Base-by-base conservation (phyloP, 2,797 vertebrate genomes). In the Limosa lapponica region DNA sequence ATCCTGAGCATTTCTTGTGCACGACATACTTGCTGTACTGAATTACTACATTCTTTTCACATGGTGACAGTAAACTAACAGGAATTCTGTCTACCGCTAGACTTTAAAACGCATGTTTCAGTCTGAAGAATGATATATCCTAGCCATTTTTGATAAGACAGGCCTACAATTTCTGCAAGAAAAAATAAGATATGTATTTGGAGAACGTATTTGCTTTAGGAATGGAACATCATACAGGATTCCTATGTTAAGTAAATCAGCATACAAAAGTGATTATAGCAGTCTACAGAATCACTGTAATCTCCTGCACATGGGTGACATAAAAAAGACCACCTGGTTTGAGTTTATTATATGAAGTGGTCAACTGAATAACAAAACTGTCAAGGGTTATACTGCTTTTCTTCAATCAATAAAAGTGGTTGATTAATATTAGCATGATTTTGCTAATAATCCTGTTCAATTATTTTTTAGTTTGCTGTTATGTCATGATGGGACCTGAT, bases 391-490 rank as follows among this genome's bases (percentile, higher is more conserved):
- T 48, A 43, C 51, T 90, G 52, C 4, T 88, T 25, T 30, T 73
- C 46, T 89, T 82, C 16, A 67, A 11, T 90, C 73, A 78, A 44
- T 92, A 89, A 41, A 67, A 87, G 9, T 16, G 1, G 18, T 36
- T 90, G 44, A 69, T 87, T 64, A 92, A 96, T 37, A 62, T 36
- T 93, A 81, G 25, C 19, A 69, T 48, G 59, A 83, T 82, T 41
- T 90, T 88, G 8, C 16, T 93, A 91, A 94, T 87, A 89, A 70
- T 59, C 3, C 13, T 75, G 11, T 94, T 61, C 12, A 4, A 82
- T 94, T 87, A 80, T 3, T 54, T 96, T 91, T 91, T 65, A 75
- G 27, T 83, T 90, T 71, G 79, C 46, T 85, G 8, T 34, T 59
- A 34, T 59, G 41, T 66, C 51, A 82, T 73, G 34, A 90, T 61